Base-by-base conservation (phyloP, 1,140 invertebrate genomes). In the Medauroidea extradentata region DNA sequence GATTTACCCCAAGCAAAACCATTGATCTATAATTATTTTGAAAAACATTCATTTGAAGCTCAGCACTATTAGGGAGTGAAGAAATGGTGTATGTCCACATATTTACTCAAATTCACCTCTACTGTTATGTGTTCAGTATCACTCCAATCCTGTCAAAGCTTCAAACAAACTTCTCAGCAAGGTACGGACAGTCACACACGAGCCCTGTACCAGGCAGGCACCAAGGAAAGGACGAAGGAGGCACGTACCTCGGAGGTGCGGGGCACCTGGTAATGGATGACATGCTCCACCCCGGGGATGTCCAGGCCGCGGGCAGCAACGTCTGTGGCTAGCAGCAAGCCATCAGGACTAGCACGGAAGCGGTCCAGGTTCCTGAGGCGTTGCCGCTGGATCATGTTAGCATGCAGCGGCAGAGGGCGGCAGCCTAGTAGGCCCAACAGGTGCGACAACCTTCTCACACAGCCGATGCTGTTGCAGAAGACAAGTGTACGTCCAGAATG, bases 201-300 rank as follows among this genome's bases (percentile, higher is more conserved):
- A n/a, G n/a, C n/a, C n/a, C n/a, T n/a, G n/a, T n/a, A n/a, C n/a
- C n/a, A n/a, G n/a, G n/a, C n/a, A n/a, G n/a, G n/a, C n/a, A n/a
- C n/a, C n/a, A n/a, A n/a, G n/a, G n/a, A n/a, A n/a, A n/a, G n/a
- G n/a, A n/a, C n/a, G n/a, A n/a, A n/a, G n/a, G n/a, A n/a, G 14
- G 18, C 1, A 65, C 46, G 59, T 71, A 91, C 89, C 79, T 99
- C 96, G 27, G 91, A 89, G 16, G 95, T 98, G 67, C 87, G 83
- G 0, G 97, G 96, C 7, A 96, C 91, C 78, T 99, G 95, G 79
- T 98, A 99, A 75, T 99, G 97, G 66, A 99, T 86, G 3, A 99
- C 96, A 73, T 98, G 93, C 64, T 98, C 84, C 2, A 99, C 87
- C 69, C 88, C 84, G 4, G 93, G 90, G 71, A 99, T 98, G 76